Evolutionary conservation across 1,140 invertebrate genomes (phyloP).

Genomic region (Papilio polytes): DNA sequence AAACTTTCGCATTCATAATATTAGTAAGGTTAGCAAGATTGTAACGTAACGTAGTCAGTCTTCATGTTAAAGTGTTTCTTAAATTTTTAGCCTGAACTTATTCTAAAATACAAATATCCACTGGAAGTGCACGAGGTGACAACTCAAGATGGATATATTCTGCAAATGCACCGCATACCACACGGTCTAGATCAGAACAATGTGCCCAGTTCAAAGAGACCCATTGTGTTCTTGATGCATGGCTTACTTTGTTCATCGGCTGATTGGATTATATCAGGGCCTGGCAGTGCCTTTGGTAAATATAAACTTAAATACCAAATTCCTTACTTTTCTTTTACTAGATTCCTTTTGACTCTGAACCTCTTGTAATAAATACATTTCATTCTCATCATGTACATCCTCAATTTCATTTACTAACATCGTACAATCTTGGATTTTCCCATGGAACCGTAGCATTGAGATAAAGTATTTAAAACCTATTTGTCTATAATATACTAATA

Average conservation of each 20-base stretch:
- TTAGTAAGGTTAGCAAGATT: too few species aligned
- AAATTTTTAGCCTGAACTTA: conserved; percentile 57
- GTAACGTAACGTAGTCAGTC: not conserved
- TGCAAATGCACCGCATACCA: conserved; percentile 83
- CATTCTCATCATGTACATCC: too few species aligned
- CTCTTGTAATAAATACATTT: not conserved
- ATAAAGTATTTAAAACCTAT: too few species aligned
- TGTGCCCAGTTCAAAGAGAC: conserved; percentile 58
- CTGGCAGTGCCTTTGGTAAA: conserved; percentile 48
- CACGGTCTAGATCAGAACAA: conserved; percentile 64
- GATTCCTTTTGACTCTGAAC: not conserved
- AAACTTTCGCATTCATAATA: too few species aligned
- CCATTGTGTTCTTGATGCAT: conserved; percentile 87
- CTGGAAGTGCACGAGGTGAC: conserved; percentile 82
- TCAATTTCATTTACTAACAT: not conserved
- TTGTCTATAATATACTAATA: not conserved
- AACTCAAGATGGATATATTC: conserved; percentile 84
- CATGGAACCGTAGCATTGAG: too few species aligned
- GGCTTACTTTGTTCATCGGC: conserved; percentile 82
- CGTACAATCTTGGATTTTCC: not conserved
- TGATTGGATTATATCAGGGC: conserved; percentile 54
- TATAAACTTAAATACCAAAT: not conserved
- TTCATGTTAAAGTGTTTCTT: not conserved
- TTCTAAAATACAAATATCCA: conserved; percentile 84
- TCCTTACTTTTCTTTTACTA: not conserved